phyloP scores from a whole-genome alignment of 2,888 invertebrate species.

The Neocrepidodera transversa region DNA sequence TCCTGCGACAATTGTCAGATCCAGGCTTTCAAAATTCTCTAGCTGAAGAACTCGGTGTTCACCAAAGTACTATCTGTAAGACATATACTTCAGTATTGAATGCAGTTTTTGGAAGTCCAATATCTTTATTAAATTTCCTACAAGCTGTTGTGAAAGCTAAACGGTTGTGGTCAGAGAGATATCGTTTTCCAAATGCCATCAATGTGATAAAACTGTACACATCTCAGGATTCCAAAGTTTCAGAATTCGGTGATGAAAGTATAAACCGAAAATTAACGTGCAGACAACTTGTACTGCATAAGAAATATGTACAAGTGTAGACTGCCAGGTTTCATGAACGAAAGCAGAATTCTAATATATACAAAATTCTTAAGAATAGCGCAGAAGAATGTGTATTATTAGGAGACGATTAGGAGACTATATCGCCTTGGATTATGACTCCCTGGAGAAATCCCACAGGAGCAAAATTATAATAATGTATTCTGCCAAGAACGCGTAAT shows the following conservation, averaged over 20 bases:
- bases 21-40: neutral
- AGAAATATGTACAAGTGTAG: too few species aligned
- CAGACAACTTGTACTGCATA: too few species aligned
- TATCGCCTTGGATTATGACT: neutral
- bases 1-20: too few species aligned
- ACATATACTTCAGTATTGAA: neutral
- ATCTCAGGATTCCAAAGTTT: neutral
- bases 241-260: neutral
- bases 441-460: neutral
- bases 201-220: neutral
- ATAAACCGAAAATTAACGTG: neutral
- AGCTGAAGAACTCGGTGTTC: neutral
- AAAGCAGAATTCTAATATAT: too few species aligned
- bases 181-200: neutral
- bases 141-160: too few species aligned
- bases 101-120: neutral
- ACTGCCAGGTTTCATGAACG: too few species aligned
- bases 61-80: neutral
- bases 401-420: neutral
- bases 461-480: neutral
- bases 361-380: too few species aligned
- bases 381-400: neutral
- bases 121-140: too few species aligned
- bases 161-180: neutral
- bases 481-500: constrained; percentile 10